phyloP scores from a whole-genome alignment of 2,888 invertebrate species.

The Bellardia pandia region DNA sequence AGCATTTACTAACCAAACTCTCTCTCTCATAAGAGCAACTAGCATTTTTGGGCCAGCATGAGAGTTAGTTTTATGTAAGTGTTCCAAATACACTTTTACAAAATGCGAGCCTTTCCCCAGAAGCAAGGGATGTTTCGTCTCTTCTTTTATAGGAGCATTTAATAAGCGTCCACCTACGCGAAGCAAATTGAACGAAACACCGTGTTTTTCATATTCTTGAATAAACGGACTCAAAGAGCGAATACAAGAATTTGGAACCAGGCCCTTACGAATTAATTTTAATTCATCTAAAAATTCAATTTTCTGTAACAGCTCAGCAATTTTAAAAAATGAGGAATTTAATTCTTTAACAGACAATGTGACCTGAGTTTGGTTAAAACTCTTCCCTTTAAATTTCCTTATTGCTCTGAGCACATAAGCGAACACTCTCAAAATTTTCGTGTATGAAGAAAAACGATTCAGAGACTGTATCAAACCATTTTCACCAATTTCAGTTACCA shows the following conservation, averaged over 20 bases:
- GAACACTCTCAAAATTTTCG: conserved; percentile 2
- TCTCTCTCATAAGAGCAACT: conserved; percentile 10
- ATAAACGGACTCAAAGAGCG: neutral
- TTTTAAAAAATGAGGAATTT: conserved; percentile 2
- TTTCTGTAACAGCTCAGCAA: neutral
- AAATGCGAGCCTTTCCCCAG: conserved; percentile 9
- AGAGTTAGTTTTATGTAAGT: conserved; percentile 11
- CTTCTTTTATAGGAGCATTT: conserved; percentile 10
- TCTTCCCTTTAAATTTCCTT: neutral
- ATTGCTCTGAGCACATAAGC: conserved; percentile 19
- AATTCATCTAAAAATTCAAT: neutral
- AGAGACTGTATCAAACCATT: neutral
- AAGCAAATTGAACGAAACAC: neutral
- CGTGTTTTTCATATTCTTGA: neutral
- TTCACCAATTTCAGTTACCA: neutral
- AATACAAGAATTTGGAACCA: neutral
- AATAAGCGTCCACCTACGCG: conserved; percentile 5
- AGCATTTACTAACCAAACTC: conserved; percentile 24
- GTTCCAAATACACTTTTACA: conserved; percentile 1
- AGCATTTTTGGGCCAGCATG: conserved; percentile 30
- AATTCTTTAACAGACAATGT: conserved; percentile 13
- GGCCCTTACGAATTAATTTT: neutral
- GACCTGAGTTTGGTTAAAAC: neutral
- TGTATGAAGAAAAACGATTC: neutral
- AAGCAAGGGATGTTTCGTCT: conserved; percentile 4